Percentiles rank a stretch among this genome's conserved stretches.
Evolutionary conservation across 2,113 vertebrate species (phyloP).

Genomic region (Procapra przewalskii): DNA sequence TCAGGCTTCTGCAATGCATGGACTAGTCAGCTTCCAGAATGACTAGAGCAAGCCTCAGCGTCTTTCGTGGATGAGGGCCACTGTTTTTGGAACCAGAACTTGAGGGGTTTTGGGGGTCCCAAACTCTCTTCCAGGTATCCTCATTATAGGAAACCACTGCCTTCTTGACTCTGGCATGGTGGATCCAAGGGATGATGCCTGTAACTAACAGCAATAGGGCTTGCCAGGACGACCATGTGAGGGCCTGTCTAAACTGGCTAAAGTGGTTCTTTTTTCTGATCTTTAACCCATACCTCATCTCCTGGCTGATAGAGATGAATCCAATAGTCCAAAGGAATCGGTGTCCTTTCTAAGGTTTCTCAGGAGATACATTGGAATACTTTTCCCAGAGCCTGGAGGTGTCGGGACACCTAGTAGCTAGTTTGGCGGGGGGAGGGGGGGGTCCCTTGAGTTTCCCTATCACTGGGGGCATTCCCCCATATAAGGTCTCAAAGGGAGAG

Average conservation of each 20-base stretch:
- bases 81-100: not conserved
- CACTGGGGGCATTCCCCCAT: not conserved
- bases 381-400: not conserved
- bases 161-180: not conserved
- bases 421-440: not conserved
- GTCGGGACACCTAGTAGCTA: not conserved
- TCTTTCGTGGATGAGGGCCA: fast-evolving
- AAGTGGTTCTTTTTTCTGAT: not conserved
- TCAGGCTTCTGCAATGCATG: not conserved
- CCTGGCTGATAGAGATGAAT: not conserved
- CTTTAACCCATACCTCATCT: not conserved
- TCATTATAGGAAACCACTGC: not conserved
- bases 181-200: not conserved
- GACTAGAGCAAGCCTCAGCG: not conserved
- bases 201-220: not conserved
- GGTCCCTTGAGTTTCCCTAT: not conserved
- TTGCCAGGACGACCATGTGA: not conserved
- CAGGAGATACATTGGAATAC: not conserved
- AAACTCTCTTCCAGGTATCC: not conserved
- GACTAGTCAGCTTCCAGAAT: not conserved
- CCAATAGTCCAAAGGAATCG: not conserved
- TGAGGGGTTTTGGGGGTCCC: not conserved
- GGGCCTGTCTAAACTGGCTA: not conserved
- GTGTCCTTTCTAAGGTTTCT: not conserved
- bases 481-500: not conserved